Evolutionary conservation across 1,140 invertebrate genomes (phyloP).

Genomic region (Armadillidium nasatum): DNA sequence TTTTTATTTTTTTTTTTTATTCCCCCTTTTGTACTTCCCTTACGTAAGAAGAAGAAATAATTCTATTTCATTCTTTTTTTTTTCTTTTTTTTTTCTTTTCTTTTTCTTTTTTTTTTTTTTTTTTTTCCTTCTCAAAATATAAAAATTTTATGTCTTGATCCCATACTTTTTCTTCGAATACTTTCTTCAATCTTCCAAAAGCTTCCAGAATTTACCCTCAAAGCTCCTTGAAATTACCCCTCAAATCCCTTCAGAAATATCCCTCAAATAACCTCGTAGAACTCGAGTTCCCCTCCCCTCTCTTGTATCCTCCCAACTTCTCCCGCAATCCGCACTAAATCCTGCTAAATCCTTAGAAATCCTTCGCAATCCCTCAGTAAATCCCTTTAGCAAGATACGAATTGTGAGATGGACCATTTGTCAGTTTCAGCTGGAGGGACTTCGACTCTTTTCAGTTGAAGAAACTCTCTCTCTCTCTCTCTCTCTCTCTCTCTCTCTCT

Average conservation of each 20-base stretch:
- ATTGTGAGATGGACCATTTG: conserved; percentile 2
- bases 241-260: background rate
- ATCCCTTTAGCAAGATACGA: conserved; percentile 3
- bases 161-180: background rate
- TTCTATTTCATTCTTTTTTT: too few species aligned
- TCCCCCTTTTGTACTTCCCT: too few species aligned
- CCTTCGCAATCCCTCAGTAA: background rate
- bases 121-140: background rate
- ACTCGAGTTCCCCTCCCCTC: too few species aligned
- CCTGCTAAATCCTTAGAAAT: background rate
- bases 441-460: too few species aligned
- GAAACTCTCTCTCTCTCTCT: too few species aligned
- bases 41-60: too few species aligned
- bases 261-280: too few species aligned
- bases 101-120: background rate
- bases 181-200: conserved; percentile 4
- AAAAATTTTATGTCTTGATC: background rate
- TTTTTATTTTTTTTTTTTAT: too few species aligned
- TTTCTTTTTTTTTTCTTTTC: background rate
- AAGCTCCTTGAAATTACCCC: background rate
- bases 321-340: too few species aligned
- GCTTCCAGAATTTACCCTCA: background rate
- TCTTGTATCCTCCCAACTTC: too few species aligned
- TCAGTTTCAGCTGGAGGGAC: background rate
- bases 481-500: too few species aligned